Percentiles rank a stretch among this genome's conserved stretches.
phyloP scores from a whole-genome alignment of 2,797 vertebrate genomes.

The Erithacus rubecula region DNA sequence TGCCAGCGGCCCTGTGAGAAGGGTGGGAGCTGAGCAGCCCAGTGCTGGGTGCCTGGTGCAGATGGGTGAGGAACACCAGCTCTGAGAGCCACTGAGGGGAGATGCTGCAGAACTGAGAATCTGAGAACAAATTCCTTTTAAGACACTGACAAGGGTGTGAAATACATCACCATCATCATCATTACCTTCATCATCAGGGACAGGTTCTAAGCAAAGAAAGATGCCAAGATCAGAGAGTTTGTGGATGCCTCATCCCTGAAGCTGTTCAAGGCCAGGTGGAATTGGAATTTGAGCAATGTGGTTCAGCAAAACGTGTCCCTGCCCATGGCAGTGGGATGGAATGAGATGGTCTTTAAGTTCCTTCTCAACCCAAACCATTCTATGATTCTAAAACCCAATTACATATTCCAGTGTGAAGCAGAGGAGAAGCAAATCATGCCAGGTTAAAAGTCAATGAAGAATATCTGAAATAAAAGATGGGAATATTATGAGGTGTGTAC shows the following conservation, averaged over 20 bases:
- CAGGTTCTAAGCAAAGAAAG: background rate
- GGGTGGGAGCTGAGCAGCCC: background rate
- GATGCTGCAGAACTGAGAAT: background rate
- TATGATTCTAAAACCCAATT: background rate
- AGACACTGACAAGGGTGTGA: background rate
- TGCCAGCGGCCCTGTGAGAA: background rate
- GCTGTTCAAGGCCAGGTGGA: background rate
- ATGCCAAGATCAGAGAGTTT: background rate
- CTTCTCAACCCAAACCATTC: background rate
- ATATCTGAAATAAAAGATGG: background rate
- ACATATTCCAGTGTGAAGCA: background rate
- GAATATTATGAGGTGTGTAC: background rate
- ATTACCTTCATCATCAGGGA: background rate
- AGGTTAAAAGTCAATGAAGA: background rate
- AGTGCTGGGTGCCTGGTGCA: background rate
- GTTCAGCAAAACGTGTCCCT: background rate
- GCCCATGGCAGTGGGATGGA: background rate
- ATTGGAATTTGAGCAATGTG: background rate
- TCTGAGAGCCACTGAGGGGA: accelerated
- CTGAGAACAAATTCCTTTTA: background rate
- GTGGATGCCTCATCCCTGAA: background rate
- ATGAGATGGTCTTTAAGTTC: background rate
- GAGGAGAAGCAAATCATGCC: background rate
- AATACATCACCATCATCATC: background rate
- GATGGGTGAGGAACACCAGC: background rate